Percentiles rank a stretch among this genome's conserved stretches.
These are phyloP conservation scores for Thaumetopoea pityocampa DNA, from an alignment of 1,140 invertebrate genomes.

Conservation along the genomic window DNA sequence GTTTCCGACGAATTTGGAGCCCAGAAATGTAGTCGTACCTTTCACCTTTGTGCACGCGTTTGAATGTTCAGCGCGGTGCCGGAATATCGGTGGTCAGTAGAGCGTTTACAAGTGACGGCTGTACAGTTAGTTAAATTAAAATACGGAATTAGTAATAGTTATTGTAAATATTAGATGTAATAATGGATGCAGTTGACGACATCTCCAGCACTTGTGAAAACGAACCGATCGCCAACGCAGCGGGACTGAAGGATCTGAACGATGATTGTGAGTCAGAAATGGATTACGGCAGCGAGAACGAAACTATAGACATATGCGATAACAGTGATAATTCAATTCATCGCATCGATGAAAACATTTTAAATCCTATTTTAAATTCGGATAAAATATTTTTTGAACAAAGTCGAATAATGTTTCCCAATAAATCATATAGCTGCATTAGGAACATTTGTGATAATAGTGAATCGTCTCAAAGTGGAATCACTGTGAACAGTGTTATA, in stretches of 20 bases:
- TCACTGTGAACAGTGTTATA: slow-evolving; percentile 31
- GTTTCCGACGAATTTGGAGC: slow-evolving; percentile 27
- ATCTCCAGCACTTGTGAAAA: slow-evolving; percentile 64
- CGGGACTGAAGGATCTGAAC: slow-evolving; percentile 22
- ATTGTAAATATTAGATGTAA: slow-evolving; percentile 1
- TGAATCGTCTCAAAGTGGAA: slow-evolving; percentile 26
- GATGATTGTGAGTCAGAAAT: slow-evolving; percentile 44
- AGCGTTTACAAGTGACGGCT: slow-evolving; percentile 7
- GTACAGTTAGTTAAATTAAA: slow-evolving; percentile 16
- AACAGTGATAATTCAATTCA: slow-evolving; percentile 41
- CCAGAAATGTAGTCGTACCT: slow-evolving; percentile 29
- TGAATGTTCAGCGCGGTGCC: slow-evolving; percentile 3
- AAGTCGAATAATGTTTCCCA: slow-evolving; percentile 25
- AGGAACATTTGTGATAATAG: slow-evolving; percentile 30
- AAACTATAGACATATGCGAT: slow-evolving; percentile 69
- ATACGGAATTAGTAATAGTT: slow-evolving; percentile 6
- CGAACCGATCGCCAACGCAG: slow-evolving; percentile 26
- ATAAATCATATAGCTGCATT: slow-evolving; percentile 26
- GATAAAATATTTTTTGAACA: slow-evolving; percentile 36
- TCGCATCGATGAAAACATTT: slow-evolving; percentile 15
- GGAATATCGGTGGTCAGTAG: background rate
- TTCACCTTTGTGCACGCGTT: slow-evolving; percentile 9
- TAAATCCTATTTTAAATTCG: slow-evolving; percentile 20
- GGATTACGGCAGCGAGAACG: slow-evolving; percentile 66
- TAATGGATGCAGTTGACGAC: slow-evolving; percentile 44